Base-by-base conservation (phyloP, 2,113 vertebrate genomes). In the Leptocoma aspasia region DNA sequence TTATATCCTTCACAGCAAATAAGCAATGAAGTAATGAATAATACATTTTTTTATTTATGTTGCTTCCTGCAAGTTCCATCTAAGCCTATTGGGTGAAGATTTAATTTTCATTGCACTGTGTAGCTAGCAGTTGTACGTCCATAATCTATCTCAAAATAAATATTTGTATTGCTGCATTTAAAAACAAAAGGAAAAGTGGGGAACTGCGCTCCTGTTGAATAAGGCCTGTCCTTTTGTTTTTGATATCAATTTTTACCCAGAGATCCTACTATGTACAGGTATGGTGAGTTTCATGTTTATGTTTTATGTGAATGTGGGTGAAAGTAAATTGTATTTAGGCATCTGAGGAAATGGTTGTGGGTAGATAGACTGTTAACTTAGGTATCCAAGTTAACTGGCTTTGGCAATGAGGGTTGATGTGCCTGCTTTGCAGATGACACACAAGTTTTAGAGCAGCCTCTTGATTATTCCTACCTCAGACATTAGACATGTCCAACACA, bases 21-120 rank as follows among this genome's bases (percentile, higher is more conserved):
- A 93, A 92, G 89, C 56, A 89, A 82, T 18, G 89, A 92, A 76
- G 30, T 87, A 96, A 96, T 94, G 44, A 96, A 91, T 92, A 96
- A 96, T 96, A 50, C 28, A n/a, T 89, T 94, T 96, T 96, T 96
- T 96, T 95, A 92, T 95, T 94, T 95, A 78, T 86, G 60, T 81
- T 91, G 45, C 42, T 96, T 90, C 60, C 82, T 79, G 78, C 39
- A 83, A 82, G 56, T 70, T 94, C 53, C 66, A 81, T 87, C 59
- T 83, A 86, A 75, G 59, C 66, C 54, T 35, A 49, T 41, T 2
- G 9, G 52, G 47, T 11, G 21, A 80, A 92, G 70, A 97, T 96
- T 95, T 97, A 45, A 88, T 95, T 75, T 91, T 86, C 61, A 52
- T 90, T 91, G 45, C 45, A 57, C 28, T 65, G 18, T 75, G 63